Evolutionary conservation across 2,888 invertebrate genomes (phyloP), one percentile per base, ranked within the genome.

Genomic region (Oligia latruncula): DNA sequence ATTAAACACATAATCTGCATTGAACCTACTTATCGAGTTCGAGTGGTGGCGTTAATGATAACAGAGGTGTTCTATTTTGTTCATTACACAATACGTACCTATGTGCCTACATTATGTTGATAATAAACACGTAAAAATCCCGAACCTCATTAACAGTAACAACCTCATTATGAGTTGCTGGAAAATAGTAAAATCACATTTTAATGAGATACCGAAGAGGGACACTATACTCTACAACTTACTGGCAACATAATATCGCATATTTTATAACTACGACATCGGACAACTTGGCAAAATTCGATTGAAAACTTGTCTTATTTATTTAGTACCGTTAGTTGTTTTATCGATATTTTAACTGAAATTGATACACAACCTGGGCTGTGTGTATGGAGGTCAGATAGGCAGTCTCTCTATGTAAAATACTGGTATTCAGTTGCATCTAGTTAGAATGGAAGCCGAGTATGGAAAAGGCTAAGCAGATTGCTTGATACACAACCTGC

Each of bases 101-200:
- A n/a, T 3, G 23, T 49, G 49, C n/a, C 17, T 11, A 62, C 17
- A n/a, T 55, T 71, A 71, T 58, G 23, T 74, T 58, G 55, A 78
- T 78, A 78, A 82, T 78, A 58, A 72, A 62, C 49, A 83, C 40
- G 71, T 80, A 46, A 74, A 75, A 82, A 68, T 35, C n/a, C 20
- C 58, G 8, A 62, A 46, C 49, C n/a, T 73, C 83, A 73, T 83
- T 83, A 80, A 35, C 65, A 65, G 67, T 67, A 64, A 78, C 64
- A 75, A 76, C 70, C 71, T 78, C 65, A 86, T 82, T 78, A 70
- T 9, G 75, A 76, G 60, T 60, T 52, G 52, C 23, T 74, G 40
- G 60, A 52, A 83, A 83, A 78, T 72, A 66, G 49, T 78, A 65
- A 84, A 84, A 77, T 81, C 6, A 74, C 81, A 82, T 84, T 81